These are phyloP conservation scores for Athene cunicularia DNA, from an alignment of 2,113 vertebrate species.

Conservation along the genomic window DNA sequence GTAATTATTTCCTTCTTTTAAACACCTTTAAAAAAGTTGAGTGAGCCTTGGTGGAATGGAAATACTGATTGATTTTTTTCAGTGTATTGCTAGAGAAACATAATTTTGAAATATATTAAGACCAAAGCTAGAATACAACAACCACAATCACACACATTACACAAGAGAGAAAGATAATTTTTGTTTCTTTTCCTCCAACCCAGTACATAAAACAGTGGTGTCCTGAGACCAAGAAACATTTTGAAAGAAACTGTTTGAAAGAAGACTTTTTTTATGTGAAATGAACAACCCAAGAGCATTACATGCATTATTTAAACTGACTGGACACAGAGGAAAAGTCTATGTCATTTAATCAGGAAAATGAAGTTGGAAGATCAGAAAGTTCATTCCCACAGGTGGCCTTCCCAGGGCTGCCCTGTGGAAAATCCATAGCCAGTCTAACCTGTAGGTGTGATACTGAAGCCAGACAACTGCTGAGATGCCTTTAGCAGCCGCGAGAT, in stretches of 20 bases:
- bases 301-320: neutral
- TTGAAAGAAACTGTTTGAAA: neutral
- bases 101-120: neutral
- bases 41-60: neutral
- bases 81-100: neutral
- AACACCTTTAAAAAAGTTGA: neutral
- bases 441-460: too few relatives aligned
- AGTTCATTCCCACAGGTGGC: neutral
- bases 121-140: neutral
- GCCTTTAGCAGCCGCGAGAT: neutral
- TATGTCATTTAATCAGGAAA: neutral
- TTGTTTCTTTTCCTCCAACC: neutral
- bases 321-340: neutral
- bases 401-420: neutral
- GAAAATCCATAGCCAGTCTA: neutral
- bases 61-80: neutral
- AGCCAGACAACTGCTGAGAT: too few relatives aligned
- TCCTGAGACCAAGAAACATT: neutral
- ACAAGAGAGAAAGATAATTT: neutral
- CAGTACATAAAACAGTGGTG: neutral
- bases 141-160: neutral
- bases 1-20: neutral
- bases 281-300: neutral
- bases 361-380: neutral
- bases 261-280: neutral